Base-by-base conservation (phyloP, 2,888 invertebrate genomes). In the Leptinotarsa rubiginosa region DNA sequence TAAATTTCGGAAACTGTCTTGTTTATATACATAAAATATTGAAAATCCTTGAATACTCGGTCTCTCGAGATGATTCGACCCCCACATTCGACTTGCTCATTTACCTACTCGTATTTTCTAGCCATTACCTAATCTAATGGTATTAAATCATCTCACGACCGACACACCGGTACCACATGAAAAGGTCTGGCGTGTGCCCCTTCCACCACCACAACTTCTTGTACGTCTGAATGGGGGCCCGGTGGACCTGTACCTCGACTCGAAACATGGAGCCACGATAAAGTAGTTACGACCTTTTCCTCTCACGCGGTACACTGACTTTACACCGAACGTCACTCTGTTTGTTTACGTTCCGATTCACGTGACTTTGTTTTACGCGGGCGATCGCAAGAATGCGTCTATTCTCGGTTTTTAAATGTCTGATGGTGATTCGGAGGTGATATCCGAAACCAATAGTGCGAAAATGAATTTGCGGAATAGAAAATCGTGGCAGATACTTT, bases 381-480 rank as follows among this genome's bases (percentile, higher is more conserved):
- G 68, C 52, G 67, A 67, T 69, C 70, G 66, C 65, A 67, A 31
- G 47, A 56, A 74, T 72, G 50, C 65, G 49, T 50, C n/a, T 13
- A 16, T 18, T 66, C 73, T 71, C 69, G 72, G 52, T 54, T 52
- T 68, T 73, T 74, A 73, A 75, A 84, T 83, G 81, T 82, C 81
- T 56, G 16, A 7, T 78, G 74, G 79, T 80, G 78, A 83, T 83
- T 84, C 84, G 80, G 80, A 85, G 84, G 85, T 84, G 83, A 85
- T 81, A 80, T 75, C 77, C 62, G 74, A 72, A 47, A 31, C 31
- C 20, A 56, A 68, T n/a, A 71, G 76, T 72, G 75, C 71, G 71
- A 86, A 84, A 83, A 87, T 87, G 87, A 84, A 82, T 81, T 80
- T 83, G 75, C 85, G 82, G 83, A 80, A 84, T 69, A 83, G 85